These are phyloP conservation scores for Diarsia rubi DNA, from an alignment of 2,888 invertebrate species.

Conservation along the genomic window DNA sequence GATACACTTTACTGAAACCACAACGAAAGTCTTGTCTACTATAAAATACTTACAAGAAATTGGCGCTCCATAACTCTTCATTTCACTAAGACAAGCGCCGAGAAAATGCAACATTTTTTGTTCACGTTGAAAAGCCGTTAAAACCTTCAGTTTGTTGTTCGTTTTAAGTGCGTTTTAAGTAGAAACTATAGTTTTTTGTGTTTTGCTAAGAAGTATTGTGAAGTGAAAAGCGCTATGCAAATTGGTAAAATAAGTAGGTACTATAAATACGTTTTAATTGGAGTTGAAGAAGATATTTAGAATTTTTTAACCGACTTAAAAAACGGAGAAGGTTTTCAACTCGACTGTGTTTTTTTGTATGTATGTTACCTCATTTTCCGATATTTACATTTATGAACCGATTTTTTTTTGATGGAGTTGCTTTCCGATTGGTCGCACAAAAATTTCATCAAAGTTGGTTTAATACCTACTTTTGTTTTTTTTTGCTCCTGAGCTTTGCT, in stretches of 20 bases:
- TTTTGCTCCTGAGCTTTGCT: too few relatives aligned
- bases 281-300: too few relatives aligned
- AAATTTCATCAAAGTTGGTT: too few relatives aligned
- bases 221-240: background rate
- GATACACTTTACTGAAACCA: background rate
- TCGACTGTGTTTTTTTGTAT: too few relatives aligned
- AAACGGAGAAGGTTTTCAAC: too few relatives aligned
- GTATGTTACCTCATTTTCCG: too few relatives aligned
- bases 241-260: background rate
- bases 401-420: too few relatives aligned
- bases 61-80: background rate
- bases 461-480: too few relatives aligned
- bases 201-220: background rate
- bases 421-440: too few relatives aligned
- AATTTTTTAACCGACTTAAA: too few relatives aligned
- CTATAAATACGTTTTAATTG: too few relatives aligned
- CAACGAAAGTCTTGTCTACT: background rate
- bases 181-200: background rate
- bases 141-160: slow-evolving; percentile 3
- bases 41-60: slow-evolving; percentile 1
- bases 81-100: slow-evolving; percentile 17
- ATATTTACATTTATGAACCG: too few relatives aligned
- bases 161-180: slow-evolving; percentile 13
- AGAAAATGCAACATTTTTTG: slow-evolving; percentile 12
- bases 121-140: slow-evolving; percentile 4